phyloP scores from a whole-genome alignment of 2,888 invertebrate species.

The Oxyscelio sp. region DNA sequence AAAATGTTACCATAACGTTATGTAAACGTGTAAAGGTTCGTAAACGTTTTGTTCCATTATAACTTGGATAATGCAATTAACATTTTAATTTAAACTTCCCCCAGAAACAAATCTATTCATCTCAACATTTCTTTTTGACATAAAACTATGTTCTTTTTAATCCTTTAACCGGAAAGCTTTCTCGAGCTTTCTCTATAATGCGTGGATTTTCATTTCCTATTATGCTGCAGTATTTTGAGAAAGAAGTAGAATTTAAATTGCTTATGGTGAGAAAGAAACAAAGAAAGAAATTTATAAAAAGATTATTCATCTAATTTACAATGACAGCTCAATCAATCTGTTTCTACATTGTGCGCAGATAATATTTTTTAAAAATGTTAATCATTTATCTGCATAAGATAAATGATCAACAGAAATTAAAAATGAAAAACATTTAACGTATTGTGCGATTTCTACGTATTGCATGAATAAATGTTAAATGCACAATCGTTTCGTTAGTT shows the following conservation, averaged over 20 bases:
- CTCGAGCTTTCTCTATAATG: conserved; percentile 31
- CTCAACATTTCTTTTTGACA: conserved; percentile 61
- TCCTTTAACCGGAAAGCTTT: conserved; percentile 56
- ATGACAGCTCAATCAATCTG: conserved; percentile 57
- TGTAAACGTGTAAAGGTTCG: no score
- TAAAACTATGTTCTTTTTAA: conserved; percentile 54
- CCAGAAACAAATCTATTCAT: no score
- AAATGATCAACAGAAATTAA: conserved; percentile 25
- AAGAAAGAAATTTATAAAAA: conserved; percentile 54
- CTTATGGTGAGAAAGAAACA: conserved; percentile 33
- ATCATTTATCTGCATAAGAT: conserved; percentile 13
- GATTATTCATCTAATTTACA: conserved; percentile 49
- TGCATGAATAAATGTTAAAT: neutral
- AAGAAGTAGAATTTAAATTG: conserved; percentile 65
- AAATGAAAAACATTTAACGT: conserved; percentile 12
- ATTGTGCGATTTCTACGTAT: neutral
- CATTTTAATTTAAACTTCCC: no score
- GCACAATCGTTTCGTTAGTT: neutral
- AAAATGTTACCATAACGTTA: no score
- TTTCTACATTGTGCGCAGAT: conserved; percentile 10
- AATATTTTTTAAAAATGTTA: conserved; percentile 27
- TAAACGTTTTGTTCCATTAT: no score
- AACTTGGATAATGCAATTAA: no score
- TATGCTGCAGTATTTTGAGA: conserved; percentile 40
- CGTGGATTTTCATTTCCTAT: conserved; percentile 65